Conservation (phyloP, 2,797 vertebrate species). For the Nasua narica region DNA sequence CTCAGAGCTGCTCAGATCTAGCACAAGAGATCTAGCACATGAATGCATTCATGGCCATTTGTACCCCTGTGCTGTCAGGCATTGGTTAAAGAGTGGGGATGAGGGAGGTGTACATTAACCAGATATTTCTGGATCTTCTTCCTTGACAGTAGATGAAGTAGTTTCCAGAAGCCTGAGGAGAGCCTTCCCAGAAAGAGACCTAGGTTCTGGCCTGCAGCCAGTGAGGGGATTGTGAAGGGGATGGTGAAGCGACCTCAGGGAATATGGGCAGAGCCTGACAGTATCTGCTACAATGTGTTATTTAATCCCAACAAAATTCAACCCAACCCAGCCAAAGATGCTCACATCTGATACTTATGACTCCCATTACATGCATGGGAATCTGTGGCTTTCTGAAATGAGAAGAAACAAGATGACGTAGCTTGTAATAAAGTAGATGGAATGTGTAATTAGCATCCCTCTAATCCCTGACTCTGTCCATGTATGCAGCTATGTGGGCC, state of each 20-base stretch:
- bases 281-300: neutral
- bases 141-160: neutral
- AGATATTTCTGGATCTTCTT: neutral
- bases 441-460: neutral
- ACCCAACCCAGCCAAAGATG: neutral
- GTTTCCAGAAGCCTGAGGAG: neutral
- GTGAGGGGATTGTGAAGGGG: too few species aligned
- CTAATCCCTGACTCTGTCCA: neutral
- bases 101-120: neutral
- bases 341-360: neutral
- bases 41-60: neutral
- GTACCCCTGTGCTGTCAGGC: neutral
- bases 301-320: neutral
- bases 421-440: neutral
- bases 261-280: neutral
- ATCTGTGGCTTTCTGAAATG: neutral
- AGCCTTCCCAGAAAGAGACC: neutral
- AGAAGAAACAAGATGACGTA: neutral
- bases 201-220: neutral
- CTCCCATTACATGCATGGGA: neutral
- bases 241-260: neutral
- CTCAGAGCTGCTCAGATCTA: neutral
- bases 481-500: rapidly evolving
- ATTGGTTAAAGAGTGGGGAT: neutral
- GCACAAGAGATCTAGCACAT: neutral